phyloP scores from a whole-genome alignment of 2,113 vertebrate species.

The Rissa tridactyla region DNA sequence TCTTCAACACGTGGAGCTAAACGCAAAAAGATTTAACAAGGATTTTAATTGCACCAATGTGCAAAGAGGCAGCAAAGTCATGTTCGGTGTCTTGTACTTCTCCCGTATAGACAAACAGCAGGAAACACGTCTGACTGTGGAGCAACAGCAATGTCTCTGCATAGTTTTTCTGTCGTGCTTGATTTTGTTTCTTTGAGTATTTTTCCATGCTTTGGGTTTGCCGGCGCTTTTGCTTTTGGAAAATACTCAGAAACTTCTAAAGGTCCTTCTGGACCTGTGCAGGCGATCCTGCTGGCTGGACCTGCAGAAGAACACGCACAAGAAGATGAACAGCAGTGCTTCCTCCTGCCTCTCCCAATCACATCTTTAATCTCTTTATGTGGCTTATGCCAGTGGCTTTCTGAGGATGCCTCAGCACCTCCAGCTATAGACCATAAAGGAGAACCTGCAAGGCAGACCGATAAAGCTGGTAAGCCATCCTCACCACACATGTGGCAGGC shows the following conservation, averaged over 20 bases:
- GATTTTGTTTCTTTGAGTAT: neutral
- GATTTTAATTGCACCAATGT: neutral
- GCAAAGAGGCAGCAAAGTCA: neutral
- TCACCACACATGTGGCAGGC: neutral
- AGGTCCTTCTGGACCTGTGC: neutral
- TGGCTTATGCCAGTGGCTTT: slow-evolving; percentile 24
- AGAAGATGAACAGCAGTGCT: neutral
- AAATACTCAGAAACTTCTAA: neutral
- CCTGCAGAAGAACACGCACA: neutral
- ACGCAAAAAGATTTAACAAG: neutral
- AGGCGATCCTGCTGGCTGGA: neutral
- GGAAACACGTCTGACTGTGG: neutral
- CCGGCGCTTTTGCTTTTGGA: neutral
- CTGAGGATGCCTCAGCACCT: neutral
- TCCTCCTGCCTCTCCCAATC: neutral
- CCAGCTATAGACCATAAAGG: neutral
- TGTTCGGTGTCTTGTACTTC: neutral
- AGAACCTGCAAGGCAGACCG: neutral
- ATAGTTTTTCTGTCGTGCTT: neutral
- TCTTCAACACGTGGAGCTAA: neutral
- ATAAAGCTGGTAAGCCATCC: neutral
- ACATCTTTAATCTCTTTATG: neutral
- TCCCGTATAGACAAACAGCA: neutral
- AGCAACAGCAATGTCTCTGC: neutral
- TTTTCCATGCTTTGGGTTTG: neutral